phyloP scores from a whole-genome alignment of 2,888 invertebrate genomes.

The Pilophorus perplexus region DNA sequence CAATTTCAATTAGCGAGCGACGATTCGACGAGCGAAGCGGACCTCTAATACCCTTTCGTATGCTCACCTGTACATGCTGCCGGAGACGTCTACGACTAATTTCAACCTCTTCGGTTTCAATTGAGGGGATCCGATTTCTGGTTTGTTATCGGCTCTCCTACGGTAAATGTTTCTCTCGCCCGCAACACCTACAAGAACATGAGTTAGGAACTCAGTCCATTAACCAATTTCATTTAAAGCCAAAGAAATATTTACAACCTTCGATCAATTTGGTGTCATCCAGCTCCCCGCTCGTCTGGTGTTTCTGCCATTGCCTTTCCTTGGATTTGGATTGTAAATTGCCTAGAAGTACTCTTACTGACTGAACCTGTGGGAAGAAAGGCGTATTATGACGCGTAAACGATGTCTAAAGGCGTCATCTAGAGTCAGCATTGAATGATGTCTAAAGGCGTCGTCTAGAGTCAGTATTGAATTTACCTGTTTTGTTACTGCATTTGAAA shows the following conservation, averaged over 20 bases:
- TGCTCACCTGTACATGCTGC: conserved; percentile 81
- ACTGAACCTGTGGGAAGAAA: conserved; percentile 61
- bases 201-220: too few species aligned
- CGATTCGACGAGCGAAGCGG: too few species aligned
- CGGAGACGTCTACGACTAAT: conserved; percentile 88
- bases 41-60: too few species aligned
- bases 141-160: conserved; percentile 77
- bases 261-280: conserved; percentile 95
- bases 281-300: conserved; percentile 92
- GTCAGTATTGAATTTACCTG: conserved; percentile 57
- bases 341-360: conserved; percentile 78
- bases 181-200: conserved; percentile 60
- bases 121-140: conserved; percentile 83
- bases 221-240: too few species aligned
- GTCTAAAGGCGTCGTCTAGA: background rate
- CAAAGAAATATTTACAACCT: too few species aligned
- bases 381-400: too few species aligned
- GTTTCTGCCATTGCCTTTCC: conserved; percentile 88
- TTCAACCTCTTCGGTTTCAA: conserved; percentile 83
- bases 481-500: conserved; percentile 70
- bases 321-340: conserved; percentile 89
- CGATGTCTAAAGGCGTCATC: background rate
- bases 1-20: too few species aligned
- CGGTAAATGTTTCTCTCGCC: conserved; percentile 91
- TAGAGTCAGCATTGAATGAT: too few species aligned